Percentiles rank a stretch among this genome's conserved stretches.
These are phyloP conservation scores for Semotilus atromaculatus DNA, from an alignment of 2,797 vertebrate genomes.

Conservation along the genomic window DNA sequence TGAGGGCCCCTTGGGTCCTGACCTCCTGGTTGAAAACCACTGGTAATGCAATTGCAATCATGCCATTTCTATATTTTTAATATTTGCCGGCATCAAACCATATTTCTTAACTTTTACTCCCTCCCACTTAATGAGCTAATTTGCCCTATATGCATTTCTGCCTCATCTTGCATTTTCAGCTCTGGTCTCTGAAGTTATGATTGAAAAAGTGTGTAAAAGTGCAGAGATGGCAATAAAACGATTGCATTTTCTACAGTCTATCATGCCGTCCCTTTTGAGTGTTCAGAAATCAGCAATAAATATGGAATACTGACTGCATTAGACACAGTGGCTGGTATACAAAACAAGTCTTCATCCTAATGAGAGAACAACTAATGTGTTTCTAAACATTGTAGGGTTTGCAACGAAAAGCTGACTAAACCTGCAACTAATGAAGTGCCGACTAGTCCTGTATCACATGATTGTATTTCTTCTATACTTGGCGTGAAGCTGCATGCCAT, in stretches of 20 bases:
- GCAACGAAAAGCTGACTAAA: background rate
- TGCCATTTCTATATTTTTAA: conserved; percentile 5
- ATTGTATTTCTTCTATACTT: background rate
- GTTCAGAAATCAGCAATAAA: conserved; percentile 43
- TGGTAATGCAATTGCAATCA: background rate
- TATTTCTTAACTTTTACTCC: conserved; percentile 10
- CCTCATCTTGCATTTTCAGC: conserved; percentile 21
- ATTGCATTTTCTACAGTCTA: conserved; percentile 32
- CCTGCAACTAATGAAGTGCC: conserved; percentile 39
- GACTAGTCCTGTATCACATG: background rate
- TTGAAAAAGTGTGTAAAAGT: conserved; percentile 39
- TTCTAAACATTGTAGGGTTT: conserved; percentile 17
- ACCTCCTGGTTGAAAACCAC: background rate
- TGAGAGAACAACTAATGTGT: conserved; percentile 23
- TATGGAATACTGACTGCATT: conserved; percentile 22
- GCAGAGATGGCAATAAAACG: conserved; percentile 42
- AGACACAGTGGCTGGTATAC: background rate
- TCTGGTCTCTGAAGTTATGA: conserved; percentile 20
- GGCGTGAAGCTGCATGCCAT: background rate
- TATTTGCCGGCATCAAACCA: background rate
- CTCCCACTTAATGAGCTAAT: conserved; percentile 13
- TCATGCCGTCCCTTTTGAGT: conserved; percentile 12
- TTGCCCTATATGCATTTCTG: conserved; percentile 1
- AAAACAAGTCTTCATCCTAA: conserved; percentile 29
- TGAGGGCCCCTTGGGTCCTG: background rate